phyloP scores from a whole-genome alignment of 37 sponge, comb jelly and placozoan species.

The Crambe crambe region DNA sequence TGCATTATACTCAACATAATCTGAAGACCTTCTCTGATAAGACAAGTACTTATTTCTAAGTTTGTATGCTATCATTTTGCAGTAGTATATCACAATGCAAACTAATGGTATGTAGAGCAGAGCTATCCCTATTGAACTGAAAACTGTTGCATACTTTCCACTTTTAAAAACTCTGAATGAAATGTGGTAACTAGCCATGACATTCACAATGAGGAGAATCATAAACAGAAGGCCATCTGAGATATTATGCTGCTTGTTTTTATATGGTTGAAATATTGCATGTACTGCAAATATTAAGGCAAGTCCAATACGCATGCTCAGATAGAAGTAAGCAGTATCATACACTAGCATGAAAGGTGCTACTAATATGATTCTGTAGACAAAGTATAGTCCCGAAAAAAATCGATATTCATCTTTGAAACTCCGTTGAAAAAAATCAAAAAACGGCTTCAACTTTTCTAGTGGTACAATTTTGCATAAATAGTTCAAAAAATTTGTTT shows the following conservation, averaged over 20 bases:
- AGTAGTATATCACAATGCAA: neutral
- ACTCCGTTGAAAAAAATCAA: slow-evolving; percentile 6
- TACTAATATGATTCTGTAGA: neutral
- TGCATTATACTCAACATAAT: too few relatives aligned
- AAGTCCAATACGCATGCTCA: neutral
- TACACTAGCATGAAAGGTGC: neutral
- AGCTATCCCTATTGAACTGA: neutral
- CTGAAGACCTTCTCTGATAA: too few relatives aligned
- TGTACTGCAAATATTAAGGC: neutral
- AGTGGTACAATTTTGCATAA: neutral
- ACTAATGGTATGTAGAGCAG: neutral
- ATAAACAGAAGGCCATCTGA: neutral
- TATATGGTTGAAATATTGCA: slow-evolving; percentile 4
- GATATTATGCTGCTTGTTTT: neutral
- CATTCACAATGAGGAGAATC: neutral
- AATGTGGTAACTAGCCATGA: neutral
- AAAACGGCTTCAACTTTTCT: neutral
- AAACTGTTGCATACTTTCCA: neutral
- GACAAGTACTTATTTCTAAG: too few relatives aligned
- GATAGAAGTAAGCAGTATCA: too few relatives aligned
- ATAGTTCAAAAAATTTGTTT: neutral
- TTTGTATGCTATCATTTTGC: neutral
- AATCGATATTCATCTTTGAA: slow-evolving; percentile 8
- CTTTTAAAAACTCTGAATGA: too few relatives aligned
- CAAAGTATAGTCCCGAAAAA: slow-evolving; percentile 15